phyloP scores from a whole-genome alignment of 2,113 vertebrate species.

The Psilopogon haemacephalus region DNA sequence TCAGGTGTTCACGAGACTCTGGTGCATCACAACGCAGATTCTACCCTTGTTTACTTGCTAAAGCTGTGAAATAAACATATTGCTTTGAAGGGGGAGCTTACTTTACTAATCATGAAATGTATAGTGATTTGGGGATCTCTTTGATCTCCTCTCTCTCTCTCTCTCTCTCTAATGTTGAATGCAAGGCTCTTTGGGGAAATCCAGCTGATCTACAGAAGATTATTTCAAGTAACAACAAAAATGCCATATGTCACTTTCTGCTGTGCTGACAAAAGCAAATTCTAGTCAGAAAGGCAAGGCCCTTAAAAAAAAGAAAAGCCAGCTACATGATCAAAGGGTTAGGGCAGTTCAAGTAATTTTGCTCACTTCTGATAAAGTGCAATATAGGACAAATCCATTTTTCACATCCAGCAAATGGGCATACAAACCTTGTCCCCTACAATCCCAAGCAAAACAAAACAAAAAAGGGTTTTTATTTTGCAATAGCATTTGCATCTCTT shows the following conservation, averaged over 20 bases:
- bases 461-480: fast-evolving
- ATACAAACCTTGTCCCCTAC: not conserved
- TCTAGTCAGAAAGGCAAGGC: not conserved
- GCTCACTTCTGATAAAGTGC: not conserved
- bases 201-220: constrained; percentile 48
- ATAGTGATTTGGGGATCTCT: not conserved
- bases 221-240: constrained; percentile 54
- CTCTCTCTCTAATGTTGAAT: not conserved
- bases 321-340: constrained; percentile 5
- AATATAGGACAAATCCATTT: not conserved
- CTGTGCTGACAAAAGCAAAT: constrained; percentile 36
- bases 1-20: not conserved
- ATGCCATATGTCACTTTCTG: constrained; percentile 38
- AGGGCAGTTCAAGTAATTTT: constrained; percentile 26
- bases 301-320: not conserved
- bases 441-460: fast-evolving
- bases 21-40: not conserved
- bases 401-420: not conserved
- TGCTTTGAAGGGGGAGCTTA: not conserved
- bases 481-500: not conserved
- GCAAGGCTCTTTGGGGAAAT: constrained; percentile 41
- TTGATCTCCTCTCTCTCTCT: not conserved
- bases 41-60: not conserved
- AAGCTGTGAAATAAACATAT: not conserved
- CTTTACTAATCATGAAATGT: not conserved